phyloP scores from a whole-genome alignment of 2,113 vertebrate species.

The Caranx ignobilis region DNA sequence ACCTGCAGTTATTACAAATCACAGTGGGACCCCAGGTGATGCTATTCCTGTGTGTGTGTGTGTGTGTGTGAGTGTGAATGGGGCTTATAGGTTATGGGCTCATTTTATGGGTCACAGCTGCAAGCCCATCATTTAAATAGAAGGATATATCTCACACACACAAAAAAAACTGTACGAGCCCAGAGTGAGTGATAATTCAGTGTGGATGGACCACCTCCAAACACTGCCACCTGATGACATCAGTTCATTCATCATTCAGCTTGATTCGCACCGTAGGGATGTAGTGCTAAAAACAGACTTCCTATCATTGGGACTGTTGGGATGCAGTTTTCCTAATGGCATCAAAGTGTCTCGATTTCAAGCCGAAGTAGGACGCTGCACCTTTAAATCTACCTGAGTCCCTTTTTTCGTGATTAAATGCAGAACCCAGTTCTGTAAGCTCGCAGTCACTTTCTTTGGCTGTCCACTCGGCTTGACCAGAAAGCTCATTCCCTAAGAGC shows the following conservation, averaged over 20 bases:
- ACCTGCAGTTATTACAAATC: constrained; percentile 29
- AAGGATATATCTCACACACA: neutral
- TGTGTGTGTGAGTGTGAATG: constrained; percentile 11
- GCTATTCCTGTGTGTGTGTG: neutral
- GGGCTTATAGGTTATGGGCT: neutral
- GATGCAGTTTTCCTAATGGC: constrained; percentile 4
- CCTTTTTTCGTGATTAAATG: constrained; percentile 35
- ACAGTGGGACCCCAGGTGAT: constrained; percentile 3
- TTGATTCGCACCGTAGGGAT: constrained; percentile 14
- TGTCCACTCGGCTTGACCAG: constrained; percentile 35
- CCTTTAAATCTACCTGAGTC: constrained; percentile 45
- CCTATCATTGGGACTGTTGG: neutral
- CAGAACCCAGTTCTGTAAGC: constrained; percentile 19
- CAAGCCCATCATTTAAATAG: constrained; percentile 12
- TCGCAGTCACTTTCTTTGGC: constrained; percentile 40
- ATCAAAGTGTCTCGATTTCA: neutral
- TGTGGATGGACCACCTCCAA: constrained; percentile 12
- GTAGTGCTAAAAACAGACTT: neutral
- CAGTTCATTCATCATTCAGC: neutral
- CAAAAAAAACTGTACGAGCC: neutral
- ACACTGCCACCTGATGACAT: constrained; percentile 4
- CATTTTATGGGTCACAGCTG: constrained; percentile 39
- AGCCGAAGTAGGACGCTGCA: neutral
- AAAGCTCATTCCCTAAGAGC: constrained; percentile 71
- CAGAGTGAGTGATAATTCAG: constrained; percentile 18